Evolutionary conservation across 2,113 vertebrate genomes (phyloP), one percentile per base, ranked within the genome.

Genomic region (Centrocercus urophasianus): DNA sequence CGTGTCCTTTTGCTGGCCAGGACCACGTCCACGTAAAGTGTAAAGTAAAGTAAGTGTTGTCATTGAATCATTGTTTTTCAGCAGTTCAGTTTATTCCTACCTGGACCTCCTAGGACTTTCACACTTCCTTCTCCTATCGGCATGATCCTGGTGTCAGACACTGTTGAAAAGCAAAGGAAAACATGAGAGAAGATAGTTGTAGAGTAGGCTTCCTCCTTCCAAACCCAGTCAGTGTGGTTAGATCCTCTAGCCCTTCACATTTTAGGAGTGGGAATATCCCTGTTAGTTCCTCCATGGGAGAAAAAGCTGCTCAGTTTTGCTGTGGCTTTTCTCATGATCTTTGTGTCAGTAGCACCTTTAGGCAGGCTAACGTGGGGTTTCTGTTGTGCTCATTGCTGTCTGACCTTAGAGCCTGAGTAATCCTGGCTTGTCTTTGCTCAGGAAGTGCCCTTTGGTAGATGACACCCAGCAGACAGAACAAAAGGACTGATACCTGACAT

Each of bases 141-240:
- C 93, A 96, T 88, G 61, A 98, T 92, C 85, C 98, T 97, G 77
- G 97, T 96, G 63, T 98, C 98, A 45, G 97, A 97, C 40, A 96
- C 98, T 98, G 94, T 86, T 90, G 88, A 95, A 72, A 76, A 96
- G 94, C 40, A 91, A 95, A 93, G 64, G 7, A 56, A 86, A 88
- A 56, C 25, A 71, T 19, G 80, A 88, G 43, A 77, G 73, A 36
- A 92, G 11, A 43, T 8, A 76, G 17, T n/a, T 90, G 56, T 27
- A 63, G 42, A 81, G 30, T 19, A 48, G 22, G 16, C 34, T 86
- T 71, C 65, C 47, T 94, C 24, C 69, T 75, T 47, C 69, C 76
- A 69, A 24, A 40, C 30, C 64, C 24, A 34, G 11, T 47, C 69
- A 70, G 27, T 30, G 30, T 21, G 9, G 38, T 42, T 69, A 78